Conservation (phyloP, 1,140 invertebrate genomes). For the Cheumatopsyche charites region DNA sequence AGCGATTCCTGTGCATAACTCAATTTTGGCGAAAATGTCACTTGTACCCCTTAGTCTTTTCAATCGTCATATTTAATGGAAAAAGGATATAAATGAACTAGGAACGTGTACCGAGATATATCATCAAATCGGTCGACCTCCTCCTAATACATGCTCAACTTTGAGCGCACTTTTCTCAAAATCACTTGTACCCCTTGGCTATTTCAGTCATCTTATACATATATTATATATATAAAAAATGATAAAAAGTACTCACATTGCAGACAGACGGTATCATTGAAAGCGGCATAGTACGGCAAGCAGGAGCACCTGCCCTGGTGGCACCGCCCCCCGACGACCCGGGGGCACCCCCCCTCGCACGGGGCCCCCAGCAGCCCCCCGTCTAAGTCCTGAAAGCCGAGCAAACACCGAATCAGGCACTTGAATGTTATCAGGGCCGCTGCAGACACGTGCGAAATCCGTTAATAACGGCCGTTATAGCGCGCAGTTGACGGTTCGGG, state of each 20-base stretch:
- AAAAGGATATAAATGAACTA: too few relatives aligned
- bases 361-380: constrained; percentile 32
- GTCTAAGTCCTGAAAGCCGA: constrained; percentile 25
- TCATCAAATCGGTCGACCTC: too few relatives aligned
- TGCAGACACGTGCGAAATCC: constrained; percentile 31
- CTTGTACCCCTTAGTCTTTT: too few relatives aligned
- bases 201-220: too few relatives aligned
- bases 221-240: background rate
- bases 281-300: constrained; percentile 68
- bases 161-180: too few relatives aligned
- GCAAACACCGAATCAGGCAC: constrained; percentile 9
- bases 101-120: too few relatives aligned
- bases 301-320: constrained; percentile 67
- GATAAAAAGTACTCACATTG: constrained; percentile 66
- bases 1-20: too few relatives aligned
- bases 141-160: too few relatives aligned
- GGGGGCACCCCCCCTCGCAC: constrained; percentile 54
- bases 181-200: too few relatives aligned
- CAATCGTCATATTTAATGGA: too few relatives aligned
- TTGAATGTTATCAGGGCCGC: constrained; percentile 34
- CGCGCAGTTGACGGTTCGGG: too few relatives aligned
- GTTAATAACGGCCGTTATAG: background rate
- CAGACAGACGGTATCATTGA: constrained; percentile 69
- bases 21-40: too few relatives aligned
- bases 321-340: constrained; percentile 61